Percentiles rank a stretch among this genome's conserved stretches.
Evolutionary conservation across 1,140 invertebrate genomes (phyloP).

Genomic region (Centruroides sculpturatus): DNA sequence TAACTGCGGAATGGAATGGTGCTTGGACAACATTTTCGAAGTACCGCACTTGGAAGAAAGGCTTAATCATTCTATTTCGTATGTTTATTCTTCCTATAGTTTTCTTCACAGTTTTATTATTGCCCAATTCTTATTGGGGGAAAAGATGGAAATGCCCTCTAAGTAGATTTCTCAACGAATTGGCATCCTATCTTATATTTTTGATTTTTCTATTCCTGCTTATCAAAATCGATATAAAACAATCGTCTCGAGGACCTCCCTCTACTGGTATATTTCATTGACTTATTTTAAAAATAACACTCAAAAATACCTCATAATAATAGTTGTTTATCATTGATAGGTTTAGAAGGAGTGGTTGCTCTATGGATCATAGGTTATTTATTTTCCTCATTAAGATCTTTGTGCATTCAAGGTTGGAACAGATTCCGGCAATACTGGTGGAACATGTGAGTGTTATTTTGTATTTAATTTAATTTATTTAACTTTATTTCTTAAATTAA

Average conservation of each 20-base stretch:
- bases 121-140: constrained; percentile 36
- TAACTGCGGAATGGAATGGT: constrained; percentile 37
- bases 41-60: constrained; percentile 21
- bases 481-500: too few relatives aligned
- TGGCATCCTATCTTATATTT: constrained; percentile 35
- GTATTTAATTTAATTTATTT: too few relatives aligned
- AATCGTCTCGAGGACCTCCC: constrained; percentile 31
- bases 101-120: constrained; percentile 20
- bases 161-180: constrained; percentile 30
- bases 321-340: too few relatives aligned
- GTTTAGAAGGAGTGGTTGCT: too few relatives aligned
- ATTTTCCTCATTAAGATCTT: too few relatives aligned
- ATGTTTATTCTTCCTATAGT: constrained; percentile 1
- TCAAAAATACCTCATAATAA: too few relatives aligned
- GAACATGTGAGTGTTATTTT: too few relatives aligned
- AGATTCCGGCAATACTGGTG: too few relatives aligned
- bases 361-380: too few relatives aligned
- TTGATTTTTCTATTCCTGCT: constrained; percentile 46
- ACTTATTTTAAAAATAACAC: too few relatives aligned
- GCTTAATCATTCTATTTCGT: constrained; percentile 15
- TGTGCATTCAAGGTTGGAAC: too few relatives aligned
- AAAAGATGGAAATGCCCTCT: constrained; percentile 30
- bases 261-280: constrained; percentile 23
- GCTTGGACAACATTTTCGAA: constrained; percentile 14
- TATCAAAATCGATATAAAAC: constrained; percentile 28